Evolutionary conservation across 2,888 invertebrate genomes (phyloP), one percentile per base, ranked within the genome.

Genomic region (Syrista parreyssii): DNA sequence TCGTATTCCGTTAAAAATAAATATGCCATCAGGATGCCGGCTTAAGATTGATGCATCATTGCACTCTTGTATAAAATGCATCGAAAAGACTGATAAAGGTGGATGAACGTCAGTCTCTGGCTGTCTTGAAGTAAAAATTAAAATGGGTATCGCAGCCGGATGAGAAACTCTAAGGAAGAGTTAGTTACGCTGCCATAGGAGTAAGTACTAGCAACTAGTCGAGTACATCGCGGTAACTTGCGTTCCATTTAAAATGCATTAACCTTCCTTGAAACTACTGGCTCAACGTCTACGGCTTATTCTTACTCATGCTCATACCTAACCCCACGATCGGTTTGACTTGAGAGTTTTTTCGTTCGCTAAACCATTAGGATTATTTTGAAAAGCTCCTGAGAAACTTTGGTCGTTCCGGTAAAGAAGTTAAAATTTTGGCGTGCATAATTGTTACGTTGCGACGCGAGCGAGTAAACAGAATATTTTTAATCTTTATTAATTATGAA

Each of bases 241-340:
- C 80, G 80, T 85, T 82, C 81, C 83, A 86, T 86, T 85, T 82
- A 84, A 86, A 86, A 86, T 86, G 84, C 86, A 86, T 86, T 85
- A 86, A 83, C 83, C 80, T 72, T 71, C 75, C 71, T 78, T 9
- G 55, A 23, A 55, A 55, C 9, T 23, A 23, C 55, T 23, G 55
- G 23, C 55, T 23, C 9, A 55, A 55, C 55, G 55, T 55, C 55
- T 55, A 23, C 55, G 23, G 55, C 9, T 55, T 40, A 40, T 40
- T 40, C 15, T 40, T 55, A 55, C 55, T 55, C 55, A 1, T 23
- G 15, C 55, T 23, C 55, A 9, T 23, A 0, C 23, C 23, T 0
- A 23, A 40, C 6, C 40, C 40, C 23, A 40, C 23, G 1, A 40
- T 40, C 23, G 23, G 23, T 9, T 40, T 40, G 15, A 23, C 40